Conservation (phyloP, 2,888 invertebrate genomes). For the Colletes collaris region DNA sequence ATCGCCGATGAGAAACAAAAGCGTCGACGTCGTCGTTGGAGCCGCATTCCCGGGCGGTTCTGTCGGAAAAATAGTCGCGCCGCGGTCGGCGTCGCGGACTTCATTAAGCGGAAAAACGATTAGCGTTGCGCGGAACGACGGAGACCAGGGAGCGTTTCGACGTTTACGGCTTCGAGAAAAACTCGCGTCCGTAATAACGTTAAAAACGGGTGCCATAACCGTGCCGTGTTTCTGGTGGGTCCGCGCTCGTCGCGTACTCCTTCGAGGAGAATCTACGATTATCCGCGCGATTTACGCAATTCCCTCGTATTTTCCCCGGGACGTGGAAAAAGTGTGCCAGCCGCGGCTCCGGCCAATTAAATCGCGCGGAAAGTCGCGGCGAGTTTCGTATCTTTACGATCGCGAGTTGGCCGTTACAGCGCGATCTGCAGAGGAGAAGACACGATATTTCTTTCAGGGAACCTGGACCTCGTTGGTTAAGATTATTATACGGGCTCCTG, state of each 20-base stretch:
- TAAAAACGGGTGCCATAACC: conserved; percentile 33
- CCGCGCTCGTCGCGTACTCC: not conserved
- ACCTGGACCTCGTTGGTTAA: too few species aligned
- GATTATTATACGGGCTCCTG: too few species aligned
- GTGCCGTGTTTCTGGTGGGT: conserved; percentile 15
- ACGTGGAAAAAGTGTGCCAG: conserved; percentile 25
- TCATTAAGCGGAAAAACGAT: conserved; percentile 30
- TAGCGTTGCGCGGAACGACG: not conserved
- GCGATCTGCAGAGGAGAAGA: not conserved
- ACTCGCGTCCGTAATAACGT: conserved; percentile 19
- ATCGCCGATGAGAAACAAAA: too few species aligned
- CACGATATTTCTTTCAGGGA: too few species aligned
- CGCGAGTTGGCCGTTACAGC: not conserved
- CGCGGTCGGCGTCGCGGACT: conserved; percentile 6
- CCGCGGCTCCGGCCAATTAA: not conserved
- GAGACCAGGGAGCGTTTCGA: not conserved
- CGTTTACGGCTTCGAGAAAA: conserved; percentile 31
- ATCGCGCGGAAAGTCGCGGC: not conserved
- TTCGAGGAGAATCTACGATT: conserved; percentile 17
- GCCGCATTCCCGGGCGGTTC: too few species aligned
- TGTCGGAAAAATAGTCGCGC: not conserved
- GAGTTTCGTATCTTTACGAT: not conserved
- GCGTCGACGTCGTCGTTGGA: too few species aligned
- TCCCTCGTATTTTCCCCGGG: not conserved
- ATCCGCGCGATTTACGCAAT: conserved; percentile 27